Conservation (phyloP, 2,113 vertebrate genomes). For the Anguilla rostrata region DNA sequence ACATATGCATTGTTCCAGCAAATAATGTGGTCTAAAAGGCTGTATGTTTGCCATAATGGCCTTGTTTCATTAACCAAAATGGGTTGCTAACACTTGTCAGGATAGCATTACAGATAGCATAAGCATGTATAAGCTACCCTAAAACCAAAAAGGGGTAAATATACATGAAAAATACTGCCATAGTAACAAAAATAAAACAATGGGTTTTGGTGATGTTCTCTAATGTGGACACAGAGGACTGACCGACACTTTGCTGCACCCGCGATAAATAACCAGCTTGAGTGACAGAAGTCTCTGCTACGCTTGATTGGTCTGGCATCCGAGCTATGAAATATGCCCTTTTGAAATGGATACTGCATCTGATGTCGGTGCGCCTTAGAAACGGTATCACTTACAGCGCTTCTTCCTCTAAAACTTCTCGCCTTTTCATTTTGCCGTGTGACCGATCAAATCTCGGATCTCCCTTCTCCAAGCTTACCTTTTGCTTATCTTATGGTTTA, state of each 20-base stretch:
- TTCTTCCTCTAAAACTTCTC: not conserved
- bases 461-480: not conserved
- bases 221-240: not conserved
- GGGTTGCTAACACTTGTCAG: not conserved
- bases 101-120: too few relatives aligned
- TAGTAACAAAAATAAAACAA: not conserved
- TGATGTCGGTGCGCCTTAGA: not conserved
- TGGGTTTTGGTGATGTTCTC: not conserved
- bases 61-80: not conserved
- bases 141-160: too few relatives aligned
- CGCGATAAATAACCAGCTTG: not conserved
- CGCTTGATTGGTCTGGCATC: not conserved
- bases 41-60: not conserved
- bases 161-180: not conserved
- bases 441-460: not conserved
- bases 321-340: not conserved
- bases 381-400: conserved; percentile 8
- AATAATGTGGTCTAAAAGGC: not conserved
- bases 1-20: not conserved
- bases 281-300: not conserved
- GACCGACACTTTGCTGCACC: not conserved
- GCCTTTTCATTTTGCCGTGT: not conserved
- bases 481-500: conserved; percentile 17
- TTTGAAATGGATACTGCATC: not conserved
- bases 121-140: too few relatives aligned